phyloP scores from a whole-genome alignment of 2,113 vertebrate species.

The Calidris pygmaea region DNA sequence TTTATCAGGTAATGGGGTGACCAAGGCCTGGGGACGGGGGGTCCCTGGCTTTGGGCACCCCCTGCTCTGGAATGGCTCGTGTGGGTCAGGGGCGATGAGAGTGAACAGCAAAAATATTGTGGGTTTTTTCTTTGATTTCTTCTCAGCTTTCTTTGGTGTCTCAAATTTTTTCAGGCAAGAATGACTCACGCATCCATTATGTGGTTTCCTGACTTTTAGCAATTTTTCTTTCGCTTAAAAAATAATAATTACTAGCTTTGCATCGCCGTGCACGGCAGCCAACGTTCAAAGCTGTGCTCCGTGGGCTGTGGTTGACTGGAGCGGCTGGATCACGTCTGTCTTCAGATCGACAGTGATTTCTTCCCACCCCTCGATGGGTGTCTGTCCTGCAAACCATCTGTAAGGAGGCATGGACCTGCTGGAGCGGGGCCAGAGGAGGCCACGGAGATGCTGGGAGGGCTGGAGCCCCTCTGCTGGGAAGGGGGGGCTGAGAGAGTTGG shows the following conservation, averaged over 20 bases:
- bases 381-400: fast-evolving
- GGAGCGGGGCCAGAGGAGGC: no score
- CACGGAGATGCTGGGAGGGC: not conserved
- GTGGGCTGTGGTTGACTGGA: not conserved
- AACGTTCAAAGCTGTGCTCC: not conserved
- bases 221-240: not conserved
- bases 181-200: slow-evolving; percentile 64
- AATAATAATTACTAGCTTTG: not conserved
- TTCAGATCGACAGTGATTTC: not conserved
- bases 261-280: not conserved
- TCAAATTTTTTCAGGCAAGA: slow-evolving; percentile 6
- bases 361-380: not conserved
- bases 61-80: fast-evolving
- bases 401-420: not conserved
- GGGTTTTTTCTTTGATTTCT: slow-evolving; percentile 20
- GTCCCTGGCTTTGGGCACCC: not conserved
- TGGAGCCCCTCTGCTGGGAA: not conserved
- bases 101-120: not conserved
- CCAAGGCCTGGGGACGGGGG: not conserved
- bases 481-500: no score
- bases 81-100: fast-evolving
- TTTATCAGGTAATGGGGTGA: fast-evolving
- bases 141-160: not conserved
- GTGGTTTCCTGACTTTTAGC: slow-evolving; percentile 50
- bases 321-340: not conserved